A percentile compares a stretch with the other conserved stretches of the same genome.
These are phyloP conservation scores for Phymorhynchus buccinoides DNA, from an alignment of 1,140 invertebrate species.

Conservation along the genomic window DNA sequence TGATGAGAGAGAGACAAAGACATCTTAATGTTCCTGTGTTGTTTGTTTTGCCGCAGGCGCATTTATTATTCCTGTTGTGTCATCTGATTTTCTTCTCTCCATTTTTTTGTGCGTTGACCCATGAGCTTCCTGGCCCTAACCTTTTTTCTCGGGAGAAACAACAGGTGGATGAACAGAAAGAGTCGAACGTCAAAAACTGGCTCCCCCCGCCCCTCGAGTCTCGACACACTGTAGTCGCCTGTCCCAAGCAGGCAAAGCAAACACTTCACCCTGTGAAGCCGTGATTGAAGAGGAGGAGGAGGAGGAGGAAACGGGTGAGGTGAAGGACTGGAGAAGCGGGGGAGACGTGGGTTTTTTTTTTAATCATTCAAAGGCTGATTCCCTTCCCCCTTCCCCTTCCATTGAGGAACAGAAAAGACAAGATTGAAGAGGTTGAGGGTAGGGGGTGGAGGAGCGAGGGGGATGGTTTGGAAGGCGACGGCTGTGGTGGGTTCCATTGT, in stretches of 20 bases:
- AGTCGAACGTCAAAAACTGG: constrained; percentile 2
- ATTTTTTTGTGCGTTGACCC: no score
- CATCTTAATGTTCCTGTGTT: no score
- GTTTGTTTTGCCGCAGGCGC: no score
- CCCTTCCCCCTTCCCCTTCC: neutral
- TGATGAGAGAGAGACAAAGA: no score
- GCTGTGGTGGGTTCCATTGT: constrained; percentile 4
- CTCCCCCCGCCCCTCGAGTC: neutral
- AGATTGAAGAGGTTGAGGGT: constrained; percentile 11
- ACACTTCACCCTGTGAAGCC: neutral
- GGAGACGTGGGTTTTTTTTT: neutral
- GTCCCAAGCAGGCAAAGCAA: neutral
- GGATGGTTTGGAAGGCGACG: neutral
- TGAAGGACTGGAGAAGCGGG: no score
- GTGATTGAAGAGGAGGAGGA: neutral
- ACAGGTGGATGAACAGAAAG: neutral
- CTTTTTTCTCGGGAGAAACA: neutral
- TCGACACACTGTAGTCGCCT: neutral
- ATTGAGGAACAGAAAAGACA: neutral
- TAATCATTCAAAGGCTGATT: neutral
- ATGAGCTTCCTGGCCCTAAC: neutral
- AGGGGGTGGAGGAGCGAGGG: neutral
- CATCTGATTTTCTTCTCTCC: no score
- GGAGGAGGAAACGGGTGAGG: no score
- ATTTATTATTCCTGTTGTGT: no score